Evolutionary conservation across 2,113 vertebrate genomes (phyloP), one percentile per base, ranked within the genome.

Genomic region (Rhipidura dahli): DNA sequence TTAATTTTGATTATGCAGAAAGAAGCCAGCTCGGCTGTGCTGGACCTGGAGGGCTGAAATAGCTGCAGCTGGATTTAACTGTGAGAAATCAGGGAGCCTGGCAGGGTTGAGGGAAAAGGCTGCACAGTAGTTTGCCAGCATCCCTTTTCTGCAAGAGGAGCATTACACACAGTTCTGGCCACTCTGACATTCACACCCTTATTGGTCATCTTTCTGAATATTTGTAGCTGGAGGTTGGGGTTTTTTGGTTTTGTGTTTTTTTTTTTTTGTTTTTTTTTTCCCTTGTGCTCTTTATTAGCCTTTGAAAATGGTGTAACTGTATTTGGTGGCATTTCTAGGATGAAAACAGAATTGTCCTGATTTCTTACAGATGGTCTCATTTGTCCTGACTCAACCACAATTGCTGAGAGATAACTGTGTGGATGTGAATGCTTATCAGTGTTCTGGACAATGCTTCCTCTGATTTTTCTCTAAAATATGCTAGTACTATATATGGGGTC

Each of bases 1-100:
- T 79, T 85, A 66, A 50, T 94, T 94, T 80, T 77, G 59, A 80
- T 95, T 86, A 80, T 59, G 57, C 61, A 65, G 44, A 70, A 70
- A 63, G 47, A 87, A 90, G 39, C 54, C 40, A 76, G 5, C 37
- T 50, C 35, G 13, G 51, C 42, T 78, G 33, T 31, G 50, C 39
- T 77, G 39, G 21, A 69, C 57, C 78, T 85, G 66, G 53, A 83
- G 82, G 73, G 77, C 45, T 94, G 88, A 65, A 79, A 57, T 23
- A 61, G 47, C 45, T 47, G 20, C 51, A 73, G 88, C 8, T 76
- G 72, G 78, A 59, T 91, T 91, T 86, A 88, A 64, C 13, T 22
- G 12, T 33, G 54, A 63, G 59, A 83, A 61, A 64, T 79, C 51
- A 87, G 65, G 53, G 40, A 45, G 31, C 3, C 18, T 72, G 54